Percentiles rank a stretch among this genome's conserved stretches.
phyloP scores from a whole-genome alignment of 2,113 vertebrate species.

The Scalopus aquaticus region DNA sequence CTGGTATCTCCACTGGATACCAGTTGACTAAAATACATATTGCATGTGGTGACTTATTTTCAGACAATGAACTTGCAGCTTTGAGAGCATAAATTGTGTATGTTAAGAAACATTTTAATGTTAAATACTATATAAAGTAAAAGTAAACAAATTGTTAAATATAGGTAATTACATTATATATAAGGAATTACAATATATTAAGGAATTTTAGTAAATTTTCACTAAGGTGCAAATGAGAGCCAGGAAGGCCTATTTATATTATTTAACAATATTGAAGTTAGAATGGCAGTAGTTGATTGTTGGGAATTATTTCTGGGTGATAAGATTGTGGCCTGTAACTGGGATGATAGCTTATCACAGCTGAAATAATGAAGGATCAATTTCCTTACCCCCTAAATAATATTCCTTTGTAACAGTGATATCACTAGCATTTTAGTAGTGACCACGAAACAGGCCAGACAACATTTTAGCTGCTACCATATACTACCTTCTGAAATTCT shows the following conservation, averaged over 20 bases:
- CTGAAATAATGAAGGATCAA: neutral
- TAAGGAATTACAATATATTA: too few relatives aligned
- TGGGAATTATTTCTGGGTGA: neutral
- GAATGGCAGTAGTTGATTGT: neutral
- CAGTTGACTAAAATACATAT: neutral
- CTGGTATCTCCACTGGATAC: neutral
- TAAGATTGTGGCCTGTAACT: neutral
- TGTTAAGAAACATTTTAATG: neutral
- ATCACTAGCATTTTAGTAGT: neutral
- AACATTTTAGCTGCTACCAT: neutral
- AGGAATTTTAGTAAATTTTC: too few relatives aligned
- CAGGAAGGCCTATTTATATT: neutral
- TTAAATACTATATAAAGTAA: slow-evolving; percentile 1
- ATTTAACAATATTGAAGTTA: neutral
- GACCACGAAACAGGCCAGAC: neutral
- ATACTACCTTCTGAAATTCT: neutral
- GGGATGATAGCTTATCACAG: neutral
- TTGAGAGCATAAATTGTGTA: neutral
- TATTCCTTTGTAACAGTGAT: neutral
- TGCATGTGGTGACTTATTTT: neutral
- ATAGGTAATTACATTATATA: neutral
- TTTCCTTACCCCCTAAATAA: neutral
- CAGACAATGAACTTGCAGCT: neutral
- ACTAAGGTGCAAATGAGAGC: too few relatives aligned
- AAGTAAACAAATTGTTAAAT: neutral